phyloP scores from a whole-genome alignment of 1,140 invertebrate genomes.

The Geopemphigus sp. region DNA sequence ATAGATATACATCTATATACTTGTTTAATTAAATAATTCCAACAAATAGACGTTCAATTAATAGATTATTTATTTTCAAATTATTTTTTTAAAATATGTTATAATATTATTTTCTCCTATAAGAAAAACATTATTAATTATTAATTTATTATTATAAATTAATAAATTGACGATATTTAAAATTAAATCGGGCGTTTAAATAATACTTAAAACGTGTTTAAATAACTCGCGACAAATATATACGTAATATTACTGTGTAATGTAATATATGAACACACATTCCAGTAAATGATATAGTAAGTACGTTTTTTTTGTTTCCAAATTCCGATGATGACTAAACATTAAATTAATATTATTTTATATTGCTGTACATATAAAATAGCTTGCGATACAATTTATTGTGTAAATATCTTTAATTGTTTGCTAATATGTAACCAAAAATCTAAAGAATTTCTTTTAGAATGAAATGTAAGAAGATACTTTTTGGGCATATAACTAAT shows the following conservation, averaged over 20 bases:
- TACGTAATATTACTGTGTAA: background rate
- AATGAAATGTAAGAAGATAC: background rate
- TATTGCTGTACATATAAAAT: slow-evolving; percentile 9
- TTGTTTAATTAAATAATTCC: no score
- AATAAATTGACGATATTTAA: no score
- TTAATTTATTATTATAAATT: no score
- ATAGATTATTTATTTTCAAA: no score
- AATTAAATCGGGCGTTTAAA: background rate
- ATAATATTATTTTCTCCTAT: no score
- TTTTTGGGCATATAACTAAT: background rate
- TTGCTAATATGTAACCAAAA: background rate
- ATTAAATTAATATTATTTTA: background rate
- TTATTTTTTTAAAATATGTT: no score
- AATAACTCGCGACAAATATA: background rate
- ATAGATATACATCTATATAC: no score
- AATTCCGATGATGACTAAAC: slow-evolving; percentile 7
- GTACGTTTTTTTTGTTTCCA: background rate
- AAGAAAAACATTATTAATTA: no score
- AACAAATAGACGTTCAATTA: no score
- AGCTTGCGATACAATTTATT: background rate
- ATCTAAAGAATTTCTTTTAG: background rate
- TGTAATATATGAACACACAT: background rate
- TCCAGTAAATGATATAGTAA: background rate
- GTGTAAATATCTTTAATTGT: background rate
- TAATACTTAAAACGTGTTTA: no score